Conservation (phyloP, 2,797 vertebrate species). For the Cyprinodon diabolis region DNA sequence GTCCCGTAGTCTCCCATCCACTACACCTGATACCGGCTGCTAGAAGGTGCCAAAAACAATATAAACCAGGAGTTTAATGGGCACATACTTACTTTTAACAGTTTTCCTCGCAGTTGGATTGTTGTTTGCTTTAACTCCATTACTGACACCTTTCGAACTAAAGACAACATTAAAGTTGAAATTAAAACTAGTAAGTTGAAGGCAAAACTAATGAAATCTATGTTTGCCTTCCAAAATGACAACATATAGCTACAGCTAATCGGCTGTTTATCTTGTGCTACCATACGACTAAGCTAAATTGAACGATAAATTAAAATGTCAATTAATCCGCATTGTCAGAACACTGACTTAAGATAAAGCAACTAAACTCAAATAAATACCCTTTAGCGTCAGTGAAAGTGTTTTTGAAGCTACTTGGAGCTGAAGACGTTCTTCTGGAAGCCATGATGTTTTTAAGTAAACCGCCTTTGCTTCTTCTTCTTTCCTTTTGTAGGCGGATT, state of each 20-base stretch:
- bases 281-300: not conserved
- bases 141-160: constrained; percentile 60
- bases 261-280: not conserved
- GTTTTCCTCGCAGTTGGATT: constrained; percentile 70
- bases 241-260: not conserved
- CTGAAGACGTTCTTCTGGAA: constrained; percentile 54
- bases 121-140: constrained; percentile 55
- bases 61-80: not conserved
- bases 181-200: not conserved
- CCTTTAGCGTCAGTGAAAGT: constrained; percentile 44
- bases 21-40: too few species aligned
- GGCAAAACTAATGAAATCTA: not conserved
- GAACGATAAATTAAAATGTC: not conserved
- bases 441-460: constrained; percentile 67
- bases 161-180: not conserved
- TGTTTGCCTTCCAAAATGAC: not conserved
- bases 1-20: too few species aligned
- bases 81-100: constrained; percentile 71
- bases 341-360: rapidly evolving
- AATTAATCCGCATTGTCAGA: not conserved
- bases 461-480: constrained; percentile 37
- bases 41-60: not conserved
- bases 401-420: constrained; percentile 38
- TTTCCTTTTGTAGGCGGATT: too few species aligned
- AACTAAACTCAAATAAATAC: constrained; percentile 13